Conservation (phyloP, 1,140 invertebrate genomes). For the Bombus balteatus region DNA sequence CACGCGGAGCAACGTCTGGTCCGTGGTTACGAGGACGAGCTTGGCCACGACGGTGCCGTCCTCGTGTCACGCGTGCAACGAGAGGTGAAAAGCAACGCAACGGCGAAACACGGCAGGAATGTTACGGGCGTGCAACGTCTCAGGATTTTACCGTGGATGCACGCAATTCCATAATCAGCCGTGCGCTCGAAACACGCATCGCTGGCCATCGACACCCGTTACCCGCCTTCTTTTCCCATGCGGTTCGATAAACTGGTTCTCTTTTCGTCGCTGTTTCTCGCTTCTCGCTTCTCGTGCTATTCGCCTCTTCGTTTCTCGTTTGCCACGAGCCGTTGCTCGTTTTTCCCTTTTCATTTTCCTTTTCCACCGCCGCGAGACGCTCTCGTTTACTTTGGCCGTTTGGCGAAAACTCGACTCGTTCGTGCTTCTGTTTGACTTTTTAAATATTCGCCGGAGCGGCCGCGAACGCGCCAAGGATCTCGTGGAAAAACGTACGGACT, state of each 20-base stretch:
- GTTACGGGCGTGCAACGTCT: no score
- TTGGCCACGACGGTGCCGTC: not conserved
- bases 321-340: not conserved
- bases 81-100: fast-evolving
- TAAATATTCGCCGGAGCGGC: no score
- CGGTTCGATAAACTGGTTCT: slow-evolving; percentile 63
- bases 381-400: not conserved
- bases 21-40: no score
- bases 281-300: not conserved
- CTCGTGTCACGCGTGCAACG: not conserved
- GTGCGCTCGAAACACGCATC: slow-evolving; percentile 8
- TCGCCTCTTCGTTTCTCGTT: not conserved
- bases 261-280: not conserved
- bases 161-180: not conserved
- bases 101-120: no score
- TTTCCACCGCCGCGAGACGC: no score
- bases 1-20: no score
- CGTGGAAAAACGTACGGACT: not conserved
- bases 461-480: no score
- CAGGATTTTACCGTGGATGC: not conserved
- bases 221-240: slow-evolving; percentile 54
- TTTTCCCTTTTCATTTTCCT: no score
- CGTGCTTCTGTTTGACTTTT: no score
- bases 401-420: no score
- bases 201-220: slow-evolving; percentile 4